Base-by-base conservation (phyloP, 2,113 vertebrate species). In the Dasyornis broadbenti region DNA sequence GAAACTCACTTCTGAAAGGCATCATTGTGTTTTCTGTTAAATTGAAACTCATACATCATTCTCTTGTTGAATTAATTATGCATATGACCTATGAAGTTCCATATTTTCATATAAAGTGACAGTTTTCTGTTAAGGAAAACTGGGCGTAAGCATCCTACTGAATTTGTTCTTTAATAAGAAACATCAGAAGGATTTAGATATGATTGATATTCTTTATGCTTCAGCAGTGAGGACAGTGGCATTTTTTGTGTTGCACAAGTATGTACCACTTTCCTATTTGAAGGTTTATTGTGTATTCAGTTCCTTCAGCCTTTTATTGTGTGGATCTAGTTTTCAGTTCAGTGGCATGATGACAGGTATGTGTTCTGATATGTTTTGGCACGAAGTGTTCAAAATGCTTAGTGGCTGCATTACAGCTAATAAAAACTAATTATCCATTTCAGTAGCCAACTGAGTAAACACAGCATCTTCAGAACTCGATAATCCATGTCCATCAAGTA, bases 371-470 rank as follows among this genome's bases (percentile, higher is more conserved):
- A 80, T 39, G 86, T 68, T 90, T 95, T 96, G 73, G 33, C 89
- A 73, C 56, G 56, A 94, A 52, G 89, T 28, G 69, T 84, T 96
- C 84, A 71, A 78, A 88, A 90, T 66, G 57, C 63, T 92, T 26
- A 92, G 75, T 85, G 75, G 63, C 65, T 75, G 75, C 44, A 31
- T 85, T 92, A 87, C 33, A 89, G 82, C 89, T 82, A 47, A 81
- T 94, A 91, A 94, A 90, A 88, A 59, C 76, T 92, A 93, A 92
- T 96, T 95, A 89, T 78, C 60, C 77, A 50, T 93, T 95, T 96
- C 82, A 80, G 72, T 85, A 86, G 79, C 86, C n/a, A 90, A 49
- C 91, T 87, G 33, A 84, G 86, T 91, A 90, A 95, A 91, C 89
- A 94, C 26, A 39, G 18, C 61, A 3, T 94, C 94, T 96, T 95